A percentile compares a stretch with the other conserved stretches of the same genome.
phyloP scores from a whole-genome alignment of 2,113 vertebrate genomes.

The Lathamus discolor region DNA sequence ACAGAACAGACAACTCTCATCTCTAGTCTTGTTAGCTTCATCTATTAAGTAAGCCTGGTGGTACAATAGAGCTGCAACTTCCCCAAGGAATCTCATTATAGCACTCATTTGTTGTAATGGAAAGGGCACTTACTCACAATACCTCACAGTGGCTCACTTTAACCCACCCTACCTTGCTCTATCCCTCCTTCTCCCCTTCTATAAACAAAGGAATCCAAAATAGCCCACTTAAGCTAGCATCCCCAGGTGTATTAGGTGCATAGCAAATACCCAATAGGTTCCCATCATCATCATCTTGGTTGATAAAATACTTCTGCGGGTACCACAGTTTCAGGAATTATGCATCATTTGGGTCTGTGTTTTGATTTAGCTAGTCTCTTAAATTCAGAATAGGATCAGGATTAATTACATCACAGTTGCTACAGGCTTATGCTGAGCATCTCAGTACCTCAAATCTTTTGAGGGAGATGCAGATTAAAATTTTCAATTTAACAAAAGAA shows the following conservation, averaged over 20 bases:
- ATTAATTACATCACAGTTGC: neutral
- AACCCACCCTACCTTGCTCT: neutral
- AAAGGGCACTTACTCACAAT: slow-evolving; percentile 21
- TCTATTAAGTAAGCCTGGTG: slow-evolving; percentile 12
- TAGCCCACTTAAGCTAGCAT: neutral
- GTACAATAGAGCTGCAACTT: slow-evolving; percentile 34
- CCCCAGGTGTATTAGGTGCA: neutral
- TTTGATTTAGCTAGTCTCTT: neutral
- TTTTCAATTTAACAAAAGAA: neutral
- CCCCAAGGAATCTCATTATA: slow-evolving; percentile 20
- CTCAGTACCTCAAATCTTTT: neutral
- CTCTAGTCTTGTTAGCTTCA: slow-evolving; percentile 24
- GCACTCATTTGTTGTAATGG: slow-evolving; percentile 5
- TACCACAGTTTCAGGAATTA: neutral
- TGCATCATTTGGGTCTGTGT: neutral
- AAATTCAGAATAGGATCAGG: neutral
- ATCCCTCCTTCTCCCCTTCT: neutral
- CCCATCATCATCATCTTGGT: neutral
- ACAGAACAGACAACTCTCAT: neutral
- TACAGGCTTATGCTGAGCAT: neutral
- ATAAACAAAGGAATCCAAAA: neutral
- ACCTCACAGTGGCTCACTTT: neutral
- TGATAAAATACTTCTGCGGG: neutral
- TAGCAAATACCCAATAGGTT: neutral
- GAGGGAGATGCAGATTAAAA: neutral